Conservation (phyloP, 2,797 vertebrate genomes). For the Rhabdomys pumilio region DNA sequence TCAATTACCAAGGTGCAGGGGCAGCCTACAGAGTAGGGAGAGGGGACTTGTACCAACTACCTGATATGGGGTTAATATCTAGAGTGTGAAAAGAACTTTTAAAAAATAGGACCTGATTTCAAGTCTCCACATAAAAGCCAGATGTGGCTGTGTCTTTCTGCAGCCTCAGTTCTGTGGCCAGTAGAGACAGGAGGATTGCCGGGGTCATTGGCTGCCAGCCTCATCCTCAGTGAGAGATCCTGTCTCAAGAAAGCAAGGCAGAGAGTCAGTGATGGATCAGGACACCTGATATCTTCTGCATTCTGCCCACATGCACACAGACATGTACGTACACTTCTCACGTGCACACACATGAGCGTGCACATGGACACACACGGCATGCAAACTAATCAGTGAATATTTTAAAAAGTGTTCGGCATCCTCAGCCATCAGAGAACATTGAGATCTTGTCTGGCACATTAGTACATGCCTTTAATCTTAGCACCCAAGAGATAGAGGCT, state of each 20-base stretch:
- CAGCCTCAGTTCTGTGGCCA: background rate
- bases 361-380: background rate
- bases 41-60: background rate
- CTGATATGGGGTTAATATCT: background rate
- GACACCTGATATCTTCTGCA: background rate
- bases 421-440: background rate
- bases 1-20: background rate
- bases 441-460: background rate
- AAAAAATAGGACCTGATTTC: background rate
- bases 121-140: no score
- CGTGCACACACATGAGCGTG: no score
- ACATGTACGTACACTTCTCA: no score
- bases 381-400: background rate
- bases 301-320: background rate
- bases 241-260: background rate
- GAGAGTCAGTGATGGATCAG: background rate
- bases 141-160: background rate
- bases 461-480: background rate
- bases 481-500: background rate
- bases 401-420: background rate
- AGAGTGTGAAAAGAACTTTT: background rate
- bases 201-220: background rate
- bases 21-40: background rate
- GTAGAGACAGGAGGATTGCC: background rate
- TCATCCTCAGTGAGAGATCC: background rate